Conservation (phyloP, 2,797 vertebrate genomes). For the Neosilurus hyrtlii region DNA sequence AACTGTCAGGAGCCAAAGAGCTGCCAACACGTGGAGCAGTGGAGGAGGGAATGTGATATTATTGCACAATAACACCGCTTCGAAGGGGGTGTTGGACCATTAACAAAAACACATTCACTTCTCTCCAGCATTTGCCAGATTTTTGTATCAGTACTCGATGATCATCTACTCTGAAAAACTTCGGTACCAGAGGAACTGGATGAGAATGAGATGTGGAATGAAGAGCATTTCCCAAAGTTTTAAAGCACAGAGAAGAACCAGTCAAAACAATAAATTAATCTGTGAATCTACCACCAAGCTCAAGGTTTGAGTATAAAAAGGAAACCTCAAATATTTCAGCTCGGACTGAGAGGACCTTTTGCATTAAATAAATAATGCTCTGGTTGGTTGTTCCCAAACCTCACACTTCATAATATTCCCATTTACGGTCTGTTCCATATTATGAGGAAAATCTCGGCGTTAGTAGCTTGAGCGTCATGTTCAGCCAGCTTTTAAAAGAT, state of each 20-base stretch:
- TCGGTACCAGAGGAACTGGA: constrained; percentile 64
- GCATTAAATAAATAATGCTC: constrained; percentile 70
- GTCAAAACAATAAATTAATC: constrained; percentile 71
- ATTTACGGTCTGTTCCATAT: constrained; percentile 68
- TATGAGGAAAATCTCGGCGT: constrained; percentile 54
- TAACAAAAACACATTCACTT: constrained; percentile 58
- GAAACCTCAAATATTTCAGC: constrained; percentile 72
- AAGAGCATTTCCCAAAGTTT: constrained; percentile 63
- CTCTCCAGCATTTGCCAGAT: constrained; percentile 55
- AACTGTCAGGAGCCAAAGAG: constrained; percentile 38
- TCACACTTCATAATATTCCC: constrained; percentile 71
- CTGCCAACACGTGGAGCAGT: constrained; percentile 41
- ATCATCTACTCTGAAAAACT: constrained; percentile 57
- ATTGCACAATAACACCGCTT: constrained; percentile 37
- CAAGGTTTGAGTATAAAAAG: constrained; percentile 67
- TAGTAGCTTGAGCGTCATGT: constrained; percentile 42
- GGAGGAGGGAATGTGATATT: constrained; percentile 41
- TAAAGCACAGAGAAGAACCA: constrained; percentile 62
- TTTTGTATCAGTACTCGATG: constrained; percentile 53
- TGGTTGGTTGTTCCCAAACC: constrained; percentile 66
- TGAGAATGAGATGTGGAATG: constrained; percentile 65
- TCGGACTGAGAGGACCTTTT: constrained; percentile 60
- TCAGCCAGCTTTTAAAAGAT: constrained; percentile 36
- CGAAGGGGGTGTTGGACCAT: constrained; percentile 46
- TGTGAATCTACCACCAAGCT: constrained; percentile 64